Percentiles rank a stretch among this genome's conserved stretches.
Conservation (phyloP, 1,140 invertebrate species). For the Telenomus remus region DNA sequence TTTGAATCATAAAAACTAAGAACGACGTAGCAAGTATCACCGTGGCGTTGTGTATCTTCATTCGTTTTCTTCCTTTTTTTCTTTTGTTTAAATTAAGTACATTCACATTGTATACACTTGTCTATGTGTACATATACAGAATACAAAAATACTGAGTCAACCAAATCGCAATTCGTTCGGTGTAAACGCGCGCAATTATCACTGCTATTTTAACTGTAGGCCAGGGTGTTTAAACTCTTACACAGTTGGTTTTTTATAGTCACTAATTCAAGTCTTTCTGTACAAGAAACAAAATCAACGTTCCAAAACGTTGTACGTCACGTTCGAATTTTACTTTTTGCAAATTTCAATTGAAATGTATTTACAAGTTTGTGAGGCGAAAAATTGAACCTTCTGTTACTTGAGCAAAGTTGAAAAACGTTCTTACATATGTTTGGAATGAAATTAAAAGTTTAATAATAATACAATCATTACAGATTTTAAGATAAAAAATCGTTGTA, state of each 20-base stretch:
- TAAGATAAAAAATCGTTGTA: too few species aligned
- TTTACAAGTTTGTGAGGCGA: too few species aligned
- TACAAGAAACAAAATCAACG: constrained; percentile 12
- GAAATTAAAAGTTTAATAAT: too few species aligned
- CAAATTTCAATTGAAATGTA: too few species aligned
- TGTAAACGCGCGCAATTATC: constrained; percentile 53
- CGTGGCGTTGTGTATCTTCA: constrained; percentile 47
- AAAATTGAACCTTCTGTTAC: too few species aligned
- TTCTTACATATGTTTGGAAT: too few species aligned
- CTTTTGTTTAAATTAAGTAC: constrained; percentile 73
- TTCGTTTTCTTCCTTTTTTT: constrained; percentile 22
- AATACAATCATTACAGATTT: too few species aligned
- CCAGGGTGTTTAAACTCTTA: constrained; percentile 49
- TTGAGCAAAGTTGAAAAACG: too few species aligned
- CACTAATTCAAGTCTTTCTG: constrained; percentile 6
- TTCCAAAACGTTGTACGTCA: not conserved
- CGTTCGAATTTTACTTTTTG: not conserved
- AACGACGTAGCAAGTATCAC: constrained; percentile 67
- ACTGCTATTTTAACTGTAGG: constrained; percentile 46
- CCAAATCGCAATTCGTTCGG: constrained; percentile 62
- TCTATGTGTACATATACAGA: constrained; percentile 66
- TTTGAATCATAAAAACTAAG: constrained; percentile 46
- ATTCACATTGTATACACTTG: constrained; percentile 63
- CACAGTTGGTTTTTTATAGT: constrained; percentile 9
- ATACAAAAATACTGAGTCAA: constrained; percentile 76